These are phyloP conservation scores for Nibea coibor DNA, from an alignment of 2,113 vertebrate genomes.

Conservation along the genomic window DNA sequence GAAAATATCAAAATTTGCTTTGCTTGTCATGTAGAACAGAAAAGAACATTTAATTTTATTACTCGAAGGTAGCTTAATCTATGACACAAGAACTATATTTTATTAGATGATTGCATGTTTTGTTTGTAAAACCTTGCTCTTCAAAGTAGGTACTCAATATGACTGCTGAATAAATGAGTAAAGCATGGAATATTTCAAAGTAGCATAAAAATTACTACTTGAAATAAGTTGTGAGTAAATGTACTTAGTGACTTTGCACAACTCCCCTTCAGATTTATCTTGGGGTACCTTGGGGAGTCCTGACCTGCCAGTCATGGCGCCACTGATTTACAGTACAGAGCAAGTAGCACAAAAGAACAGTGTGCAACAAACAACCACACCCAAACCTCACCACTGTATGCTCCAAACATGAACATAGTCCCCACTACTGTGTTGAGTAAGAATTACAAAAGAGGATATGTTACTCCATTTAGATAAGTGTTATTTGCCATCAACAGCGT, in stretches of 20 bases:
- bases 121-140: not conserved
- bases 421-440: conserved; percentile 28
- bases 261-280: not conserved
- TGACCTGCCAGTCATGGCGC: not conserved
- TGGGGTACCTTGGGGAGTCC: not conserved
- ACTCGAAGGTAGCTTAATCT: not conserved
- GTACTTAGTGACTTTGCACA: not conserved
- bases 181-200: not conserved
- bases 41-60: not conserved
- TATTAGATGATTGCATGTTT: not conserved
- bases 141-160: not conserved
- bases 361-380: not conserved
- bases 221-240: conserved; percentile 5
- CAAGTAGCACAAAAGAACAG: not conserved
- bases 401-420: conserved; percentile 2
- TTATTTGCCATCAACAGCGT: conserved; percentile 64
- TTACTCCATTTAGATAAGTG: conserved; percentile 69
- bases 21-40: not conserved
- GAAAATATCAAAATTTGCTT: not conserved
- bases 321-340: conserved; percentile 18
- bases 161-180: not conserved
- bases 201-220: not conserved
- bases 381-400: not conserved
- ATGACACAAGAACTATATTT: not conserved
- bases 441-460: conserved; percentile 58